phyloP scores from a whole-genome alignment of 1,140 invertebrate genomes.

The Drosophila grimshawi region DNA sequence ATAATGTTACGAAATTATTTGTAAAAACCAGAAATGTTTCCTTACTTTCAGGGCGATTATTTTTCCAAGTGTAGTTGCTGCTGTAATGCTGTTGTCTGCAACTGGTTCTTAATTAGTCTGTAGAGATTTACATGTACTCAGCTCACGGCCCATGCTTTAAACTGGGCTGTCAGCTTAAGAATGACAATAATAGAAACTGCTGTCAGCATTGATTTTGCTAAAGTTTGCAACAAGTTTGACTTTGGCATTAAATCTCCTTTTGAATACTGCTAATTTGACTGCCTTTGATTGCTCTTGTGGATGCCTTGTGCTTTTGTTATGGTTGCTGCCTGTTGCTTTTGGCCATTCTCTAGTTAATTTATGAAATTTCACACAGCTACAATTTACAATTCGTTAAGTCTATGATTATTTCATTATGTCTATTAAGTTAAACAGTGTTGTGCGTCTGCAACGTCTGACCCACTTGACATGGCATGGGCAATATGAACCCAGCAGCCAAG shows the following conservation, averaged over 20 bases:
- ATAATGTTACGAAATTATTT: no score
- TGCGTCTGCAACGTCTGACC: neutral
- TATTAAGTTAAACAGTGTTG: conserved; percentile 29
- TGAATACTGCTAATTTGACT: conserved; percentile 50
- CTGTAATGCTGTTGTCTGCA: conserved; percentile 6
- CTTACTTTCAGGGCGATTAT: no score
- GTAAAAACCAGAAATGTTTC: no score
- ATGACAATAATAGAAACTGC: conserved; percentile 13
- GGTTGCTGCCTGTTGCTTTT: conserved; percentile 16
- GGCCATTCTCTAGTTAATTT: conserved; percentile 22
- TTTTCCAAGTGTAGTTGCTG: neutral
- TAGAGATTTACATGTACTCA: conserved; percentile 52
- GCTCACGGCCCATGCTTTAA: conserved; percentile 1
- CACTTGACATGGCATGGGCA: neutral
- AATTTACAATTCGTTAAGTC: conserved; percentile 25
- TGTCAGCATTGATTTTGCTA: conserved; percentile 41
- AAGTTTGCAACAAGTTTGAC: conserved; percentile 31
- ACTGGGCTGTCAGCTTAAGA: conserved; percentile 47
- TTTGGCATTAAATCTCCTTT: conserved; percentile 13
- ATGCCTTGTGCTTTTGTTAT: neutral
- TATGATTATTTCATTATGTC: conserved; percentile 43
- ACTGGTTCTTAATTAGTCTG: conserved; percentile 62
- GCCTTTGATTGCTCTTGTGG: conserved; percentile 30
- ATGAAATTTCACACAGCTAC: conserved; percentile 16
- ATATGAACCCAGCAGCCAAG: no score